Evolutionary conservation across 2,113 vertebrate genomes (phyloP).

Genomic region (Hippocampus zosterae): DNA sequence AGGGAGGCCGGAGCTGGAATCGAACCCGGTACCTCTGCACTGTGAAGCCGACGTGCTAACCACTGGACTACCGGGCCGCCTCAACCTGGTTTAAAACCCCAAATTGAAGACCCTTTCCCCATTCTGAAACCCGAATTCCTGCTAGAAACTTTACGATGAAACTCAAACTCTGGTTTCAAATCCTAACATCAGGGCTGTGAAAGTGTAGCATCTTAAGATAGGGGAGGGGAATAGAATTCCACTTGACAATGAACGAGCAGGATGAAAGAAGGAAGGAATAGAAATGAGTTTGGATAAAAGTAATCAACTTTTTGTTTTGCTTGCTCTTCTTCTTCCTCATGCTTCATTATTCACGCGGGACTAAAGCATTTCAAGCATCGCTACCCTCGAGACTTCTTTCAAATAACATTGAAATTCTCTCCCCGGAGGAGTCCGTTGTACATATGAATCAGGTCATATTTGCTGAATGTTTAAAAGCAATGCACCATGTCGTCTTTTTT

Average conservation of each 20-base stretch:
- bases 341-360: slow-evolving; percentile 43
- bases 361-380: slow-evolving; percentile 73
- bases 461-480: slow-evolving; percentile 41
- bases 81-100: too few species aligned
- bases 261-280: slow-evolving; percentile 26
- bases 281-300: not conserved
- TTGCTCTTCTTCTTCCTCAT: slow-evolving; percentile 10
- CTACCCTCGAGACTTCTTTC: slow-evolving; percentile 67
- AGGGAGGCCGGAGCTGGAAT: too few species aligned
- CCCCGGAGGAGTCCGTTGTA: slow-evolving; percentile 60
- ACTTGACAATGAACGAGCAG: slow-evolving; percentile 40
- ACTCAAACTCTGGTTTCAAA: too few species aligned
- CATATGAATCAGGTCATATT: slow-evolving; percentile 65
- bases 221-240: not conserved
- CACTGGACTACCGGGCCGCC: too few species aligned
- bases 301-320: slow-evolving; percentile 25
- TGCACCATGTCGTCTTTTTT: slow-evolving; percentile 4
- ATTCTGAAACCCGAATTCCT: too few species aligned
- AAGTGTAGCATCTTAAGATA: too few species aligned
- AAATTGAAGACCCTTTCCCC: too few species aligned
- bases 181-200: too few species aligned
- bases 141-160: too few species aligned
- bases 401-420: slow-evolving; percentile 68
- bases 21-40: too few species aligned
- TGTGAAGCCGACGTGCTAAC: too few species aligned